A percentile compares a stretch with the other conserved stretches of the same genome.
Conservation (phyloP, 2,113 vertebrate species). For the Panthera leo region DNA sequence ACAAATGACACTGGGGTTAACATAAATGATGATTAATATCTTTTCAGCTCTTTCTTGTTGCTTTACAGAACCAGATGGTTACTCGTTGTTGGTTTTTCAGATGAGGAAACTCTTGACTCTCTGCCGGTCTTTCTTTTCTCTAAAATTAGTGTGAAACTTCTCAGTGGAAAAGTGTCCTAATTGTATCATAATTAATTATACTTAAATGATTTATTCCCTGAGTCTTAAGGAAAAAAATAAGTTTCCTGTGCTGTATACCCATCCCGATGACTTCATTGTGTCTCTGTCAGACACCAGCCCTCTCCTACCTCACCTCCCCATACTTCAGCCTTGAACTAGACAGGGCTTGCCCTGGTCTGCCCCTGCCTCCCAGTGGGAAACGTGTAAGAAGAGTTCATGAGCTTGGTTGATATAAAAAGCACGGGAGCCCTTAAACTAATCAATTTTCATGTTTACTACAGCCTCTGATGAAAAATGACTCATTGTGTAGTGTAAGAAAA, state of each 20-base stretch:
- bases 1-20: neutral
- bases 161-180: neutral
- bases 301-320: fast-evolving
- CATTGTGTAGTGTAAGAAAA: constrained; percentile 88
- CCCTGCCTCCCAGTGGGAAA: neutral
- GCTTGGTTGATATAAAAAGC: neutral
- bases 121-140: neutral
- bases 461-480: constrained; percentile 82
- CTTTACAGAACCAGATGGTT: neutral
- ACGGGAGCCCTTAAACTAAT: neutral
- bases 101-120: neutral
- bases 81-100: neutral
- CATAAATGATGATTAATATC: neutral
- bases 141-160: neutral
- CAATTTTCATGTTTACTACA: constrained; percentile 76
- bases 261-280: neutral
- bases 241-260: neutral
- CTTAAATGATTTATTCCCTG: neutral
- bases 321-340: neutral
- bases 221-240: neutral
- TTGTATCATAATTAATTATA: neutral
- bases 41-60: neutral
- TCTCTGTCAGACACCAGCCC: neutral
- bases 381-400: neutral
- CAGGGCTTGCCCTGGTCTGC: neutral